Evolutionary conservation across 1,140 invertebrate genomes (phyloP), one percentile per base, ranked within the genome.

Genomic region (Cardiocondyla obscurior): DNA sequence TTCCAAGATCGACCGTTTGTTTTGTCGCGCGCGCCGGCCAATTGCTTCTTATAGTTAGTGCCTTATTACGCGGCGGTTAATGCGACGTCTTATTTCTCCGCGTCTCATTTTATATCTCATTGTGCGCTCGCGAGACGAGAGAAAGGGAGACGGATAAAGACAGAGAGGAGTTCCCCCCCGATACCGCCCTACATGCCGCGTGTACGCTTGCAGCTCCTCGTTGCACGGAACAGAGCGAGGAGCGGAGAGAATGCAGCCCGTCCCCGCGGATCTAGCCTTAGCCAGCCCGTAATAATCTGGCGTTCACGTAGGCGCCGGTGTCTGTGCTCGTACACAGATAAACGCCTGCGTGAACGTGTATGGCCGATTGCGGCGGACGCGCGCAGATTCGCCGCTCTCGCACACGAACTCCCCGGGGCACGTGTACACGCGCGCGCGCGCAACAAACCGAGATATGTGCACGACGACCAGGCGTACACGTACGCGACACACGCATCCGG

Each of bases 261-360:
- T 73, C 28, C 60, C 46, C 22, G 33, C 16, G 57, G 16, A 73
- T 73, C 39, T 86, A 67, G 62, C 60, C 81, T n/a, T 77, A 72
- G 76, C 67, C 51, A 25, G 62, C 69, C 74, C 87, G 67, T 89
- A 88, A 72, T 89, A 88, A 90, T 90, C 89, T 86, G 65, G 51
- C 57, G 39, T 51, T 28, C 42, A 53, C 16, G 30, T 74, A 82
- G 14, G 65, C 12, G 74, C 82, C 58, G 2, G 25, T 64, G 28
- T 57, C 25, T 79, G 60, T 62, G 39, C 36, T 12, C 36, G 65
- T n/a, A n/a, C n/a, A 60, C 28, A 36, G 36, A n/a, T n/a, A n/a
- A n/a, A 42, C 60, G 10, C 44, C 7, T 3, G 53, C 58, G 33
- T 36, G 79, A 55, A 22, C 33, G 33, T n/a, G 6, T 10, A n/a